Percentiles rank a stretch among this genome's conserved stretches.
Evolutionary conservation across 2,113 vertebrate species (phyloP).

Genomic region (Cynoglossus semilaevis): DNA sequence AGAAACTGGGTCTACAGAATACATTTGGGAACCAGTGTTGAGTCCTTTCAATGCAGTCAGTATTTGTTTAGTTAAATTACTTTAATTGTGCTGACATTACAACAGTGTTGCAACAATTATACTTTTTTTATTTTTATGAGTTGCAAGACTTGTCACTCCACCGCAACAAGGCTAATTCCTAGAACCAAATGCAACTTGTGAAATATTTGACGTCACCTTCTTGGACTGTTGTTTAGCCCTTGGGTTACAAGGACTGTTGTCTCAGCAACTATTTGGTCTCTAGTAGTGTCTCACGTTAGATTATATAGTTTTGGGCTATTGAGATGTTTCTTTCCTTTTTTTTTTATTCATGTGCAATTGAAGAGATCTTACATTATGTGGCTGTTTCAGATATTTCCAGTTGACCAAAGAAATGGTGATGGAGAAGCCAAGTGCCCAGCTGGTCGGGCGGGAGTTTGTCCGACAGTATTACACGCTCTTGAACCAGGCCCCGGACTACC

Average conservation of each 20-base stretch:
- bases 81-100: neutral
- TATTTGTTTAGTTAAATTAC: neutral
- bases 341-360: no score
- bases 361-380: no score
- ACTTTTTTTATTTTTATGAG: no score
- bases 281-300: no score
- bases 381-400: slow-evolving; percentile 71
- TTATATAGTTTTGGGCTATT: no score
- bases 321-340: no score
- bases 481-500: slow-evolving; percentile 96
- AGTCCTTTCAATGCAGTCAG: neutral
- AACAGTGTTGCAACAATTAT: neutral
- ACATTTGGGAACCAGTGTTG: no score
- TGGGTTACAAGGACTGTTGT: neutral
- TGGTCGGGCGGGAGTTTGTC: slow-evolving; percentile 99
- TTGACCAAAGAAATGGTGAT: slow-evolving; percentile 99
- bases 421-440: slow-evolving; percentile 99
- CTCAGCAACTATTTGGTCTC: no score
- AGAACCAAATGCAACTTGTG: no score
- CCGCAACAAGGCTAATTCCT: no score
- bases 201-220: neutral
- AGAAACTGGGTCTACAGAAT: no score
- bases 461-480: slow-evolving; percentile 98
- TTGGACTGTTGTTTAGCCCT: neutral
- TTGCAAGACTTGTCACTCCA: neutral